These are phyloP conservation scores for Phalanger gymnotis DNA, from an alignment of 2,797 vertebrate genomes.

Conservation along the genomic window DNA sequence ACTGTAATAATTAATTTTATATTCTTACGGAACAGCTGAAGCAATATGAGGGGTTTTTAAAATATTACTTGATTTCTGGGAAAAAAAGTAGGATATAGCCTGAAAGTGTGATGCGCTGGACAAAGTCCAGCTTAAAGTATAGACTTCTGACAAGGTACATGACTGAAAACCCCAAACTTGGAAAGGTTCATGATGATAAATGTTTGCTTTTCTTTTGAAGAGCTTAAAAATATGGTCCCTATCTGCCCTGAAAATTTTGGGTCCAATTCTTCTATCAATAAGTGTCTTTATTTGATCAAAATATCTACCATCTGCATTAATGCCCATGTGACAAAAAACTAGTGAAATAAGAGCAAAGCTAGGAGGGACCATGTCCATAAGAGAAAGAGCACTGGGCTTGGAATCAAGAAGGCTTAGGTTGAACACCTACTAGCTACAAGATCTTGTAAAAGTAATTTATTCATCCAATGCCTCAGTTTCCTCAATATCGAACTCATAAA, in stretches of 20 bases:
- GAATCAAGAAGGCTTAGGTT: not conserved
- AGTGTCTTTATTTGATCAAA: not conserved
- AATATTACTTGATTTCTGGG: conserved; percentile 14
- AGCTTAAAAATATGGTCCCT: not conserved
- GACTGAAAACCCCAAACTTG: not conserved
- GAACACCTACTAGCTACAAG: not conserved
- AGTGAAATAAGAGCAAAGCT: not conserved
- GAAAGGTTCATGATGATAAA: not conserved
- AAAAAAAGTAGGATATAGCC: conserved; percentile 17
- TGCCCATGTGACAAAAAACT: not conserved
- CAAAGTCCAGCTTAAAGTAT: not conserved
- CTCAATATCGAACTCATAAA: not conserved
- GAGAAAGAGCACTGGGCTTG: not conserved
- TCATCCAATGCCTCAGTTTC: not conserved
- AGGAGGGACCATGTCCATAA: not conserved
- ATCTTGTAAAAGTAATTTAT: not conserved
- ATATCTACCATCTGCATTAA: not conserved
- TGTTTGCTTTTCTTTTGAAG: not conserved
- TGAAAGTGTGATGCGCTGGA: conserved; percentile 22
- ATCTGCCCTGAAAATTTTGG: not conserved
- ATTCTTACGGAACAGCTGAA: conserved; percentile 27
- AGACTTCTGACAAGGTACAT: not conserved
- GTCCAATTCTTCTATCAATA: not conserved
- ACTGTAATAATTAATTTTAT: conserved; percentile 33
- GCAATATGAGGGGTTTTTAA: conserved; percentile 1